A percentile compares a stretch with the other conserved stretches of the same genome.
phyloP scores from a whole-genome alignment of 2,113 vertebrate species.

The Candoia aspera region DNA sequence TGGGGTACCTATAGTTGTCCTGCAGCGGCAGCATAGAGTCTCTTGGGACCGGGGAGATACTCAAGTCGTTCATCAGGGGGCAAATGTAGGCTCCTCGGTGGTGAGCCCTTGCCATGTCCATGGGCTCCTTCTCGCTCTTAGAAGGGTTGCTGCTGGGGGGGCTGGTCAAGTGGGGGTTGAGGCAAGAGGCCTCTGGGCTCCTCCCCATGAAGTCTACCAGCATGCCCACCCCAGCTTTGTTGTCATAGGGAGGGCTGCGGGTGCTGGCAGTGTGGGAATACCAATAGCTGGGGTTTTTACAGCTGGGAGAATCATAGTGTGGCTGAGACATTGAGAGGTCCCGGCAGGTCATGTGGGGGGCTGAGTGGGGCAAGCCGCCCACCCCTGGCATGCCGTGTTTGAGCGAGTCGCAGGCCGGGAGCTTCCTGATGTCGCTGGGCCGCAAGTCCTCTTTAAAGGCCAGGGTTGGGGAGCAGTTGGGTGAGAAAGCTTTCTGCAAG shows the following conservation, averaged over 20 bases:
- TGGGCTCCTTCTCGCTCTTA: slow-evolving; percentile 86
- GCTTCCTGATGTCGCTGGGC: slow-evolving; percentile 78
- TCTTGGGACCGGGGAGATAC: slow-evolving; percentile 90
- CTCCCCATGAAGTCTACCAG: slow-evolving; percentile 86
- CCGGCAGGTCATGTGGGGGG: slow-evolving; percentile 79
- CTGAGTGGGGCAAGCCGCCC: slow-evolving; percentile 63
- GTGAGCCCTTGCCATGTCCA: slow-evolving; percentile 82
- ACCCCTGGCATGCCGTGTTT: slow-evolving; percentile 78
- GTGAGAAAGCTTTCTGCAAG: slow-evolving; percentile 89
- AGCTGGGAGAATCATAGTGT: slow-evolving; percentile 95
- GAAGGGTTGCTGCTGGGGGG: slow-evolving; percentile 76
- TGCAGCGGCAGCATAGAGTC: slow-evolving; percentile 91
- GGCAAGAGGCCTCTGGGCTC: slow-evolving; percentile 73
- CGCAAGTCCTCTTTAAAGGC: slow-evolving; percentile 82
- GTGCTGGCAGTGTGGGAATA: slow-evolving; percentile 86
- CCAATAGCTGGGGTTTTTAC: slow-evolving; percentile 95
- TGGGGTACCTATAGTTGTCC: slow-evolving; percentile 91
- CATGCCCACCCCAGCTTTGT: slow-evolving; percentile 76
- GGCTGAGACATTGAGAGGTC: slow-evolving; percentile 87
- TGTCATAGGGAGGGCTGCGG: slow-evolving; percentile 85
- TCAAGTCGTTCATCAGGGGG: slow-evolving; percentile 85
- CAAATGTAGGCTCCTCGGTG: slow-evolving; percentile 79
- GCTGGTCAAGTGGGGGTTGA: slow-evolving; percentile 82
- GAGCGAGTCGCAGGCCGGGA: slow-evolving; percentile 87
- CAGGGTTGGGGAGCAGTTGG: slow-evolving; percentile 90